Evolutionary conservation across 2,888 invertebrate species (phyloP), one percentile per base, ranked within the genome.

Genomic region (Euphydryas editha): DNA sequence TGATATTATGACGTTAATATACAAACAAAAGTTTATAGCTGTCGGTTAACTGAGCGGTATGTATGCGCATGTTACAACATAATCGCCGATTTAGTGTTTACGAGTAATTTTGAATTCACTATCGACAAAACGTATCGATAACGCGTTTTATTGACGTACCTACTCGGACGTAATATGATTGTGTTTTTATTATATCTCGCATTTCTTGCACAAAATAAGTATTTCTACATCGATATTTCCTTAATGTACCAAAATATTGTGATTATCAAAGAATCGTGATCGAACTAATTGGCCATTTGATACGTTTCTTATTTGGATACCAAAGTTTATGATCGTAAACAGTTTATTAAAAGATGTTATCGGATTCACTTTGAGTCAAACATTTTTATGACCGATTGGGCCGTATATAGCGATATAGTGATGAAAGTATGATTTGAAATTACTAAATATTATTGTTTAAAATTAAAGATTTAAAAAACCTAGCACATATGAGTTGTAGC

Each of bases 1-100:
- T 83, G 78, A 81, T 81, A 78, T 81, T 80, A 78, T 69, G 65
- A 69, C 68, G 69, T 68, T 72, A 70, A 70, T 72, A 74, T 75
- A 82, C 78, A 82, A 83, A 85, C 81, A 83, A 79, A 78, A 73
- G 71, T 56, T 65, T 56, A 68, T 49, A 73, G 73, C 76, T 47
- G 63, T 67, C 59, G 70, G 73, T 73, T 68, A 66, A 72, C 65
- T 68, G 56, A 66, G 51, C 65, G 58, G 64, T 62, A 76, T 72
- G 65, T 65, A 58, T 39, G 47, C n/a, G n/a, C 18, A 24, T n/a
- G 51, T 56, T 59, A 66, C 55, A 60, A 44, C 47, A 18, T 65
- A 67, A 70, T 70, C 65, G 57, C 67, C 46, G 24, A 59, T 65
- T 74, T 69, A 67, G 65, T 69, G 39, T 59, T 69, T 54, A 51